Base-by-base conservation (phyloP, 2,797 vertebrate genomes). In the Enteromius anoplus region DNA sequence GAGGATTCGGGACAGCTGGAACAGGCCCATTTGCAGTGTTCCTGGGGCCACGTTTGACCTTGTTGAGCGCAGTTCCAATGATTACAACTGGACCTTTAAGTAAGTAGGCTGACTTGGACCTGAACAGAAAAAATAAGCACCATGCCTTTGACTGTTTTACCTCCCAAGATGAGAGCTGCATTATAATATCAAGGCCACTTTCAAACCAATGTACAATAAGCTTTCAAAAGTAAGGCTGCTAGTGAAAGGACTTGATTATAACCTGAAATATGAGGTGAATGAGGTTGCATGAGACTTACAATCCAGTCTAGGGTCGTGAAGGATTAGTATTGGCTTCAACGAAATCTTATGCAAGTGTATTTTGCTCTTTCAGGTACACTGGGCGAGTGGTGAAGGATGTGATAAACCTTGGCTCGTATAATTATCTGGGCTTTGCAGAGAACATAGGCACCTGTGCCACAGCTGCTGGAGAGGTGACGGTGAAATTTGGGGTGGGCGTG, bases 361-460 rank as follows among this genome's bases (percentile, higher is more conserved):
- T 80, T 78, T 71, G 14, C 53, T 78, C 17, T 64, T 64, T 60
- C 65, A 99, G 97, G 86, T 96, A 97, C 88, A 97, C 97, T 0
- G 97, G 96, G 12, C 95, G 92, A 85, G 89, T 96, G 19, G 92
- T 97, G 89, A 96, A 95, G 88, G 96, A 92, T 73, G 94, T 98
- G 84, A 97, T 99, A 90, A 99, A 99, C 91, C 94, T 99, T 96
- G 97, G 98, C 84, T 99, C 97, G 12, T 99, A 99, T 91, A 99
- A 99, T 92, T 99, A 99, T 91, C 95, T 99, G 81, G 97, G 98
- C 90, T 99, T 98, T 88, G 97, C 97, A 53, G 95, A 96, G 89
- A 97, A 96, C 40, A 87, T 80, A 3, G 97, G 97, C 14, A 58
- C 87, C 4, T 98, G 96, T 84, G 94, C 95, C 45, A 93, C 97